phyloP scores from a whole-genome alignment of 2,888 invertebrate species.

The Malachius bipustulatus region DNA sequence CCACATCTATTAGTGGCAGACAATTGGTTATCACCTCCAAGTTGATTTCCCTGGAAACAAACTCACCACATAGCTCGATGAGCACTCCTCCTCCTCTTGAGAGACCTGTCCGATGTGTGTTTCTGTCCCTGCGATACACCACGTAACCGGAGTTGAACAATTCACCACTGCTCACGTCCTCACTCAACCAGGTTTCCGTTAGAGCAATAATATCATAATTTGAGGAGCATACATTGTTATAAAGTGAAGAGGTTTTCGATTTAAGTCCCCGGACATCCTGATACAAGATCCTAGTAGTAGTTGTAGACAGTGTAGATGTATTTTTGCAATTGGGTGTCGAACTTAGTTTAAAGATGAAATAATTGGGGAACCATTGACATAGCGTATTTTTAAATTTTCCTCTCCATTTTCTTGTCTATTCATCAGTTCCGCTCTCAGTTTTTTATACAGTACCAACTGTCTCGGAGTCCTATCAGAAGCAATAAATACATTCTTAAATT shows the following conservation, averaged over 20 bases:
- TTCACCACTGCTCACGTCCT: not conserved
- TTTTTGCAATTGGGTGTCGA: conserved; percentile 4
- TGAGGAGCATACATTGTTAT: not conserved
- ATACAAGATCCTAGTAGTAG: no score
- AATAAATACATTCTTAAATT: no score
- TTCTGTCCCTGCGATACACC: conserved; percentile 6
- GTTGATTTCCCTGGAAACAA: not conserved
- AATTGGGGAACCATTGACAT: no score
- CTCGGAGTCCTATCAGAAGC: no score
- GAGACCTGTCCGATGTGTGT: not conserved
- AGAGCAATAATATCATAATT: conserved; percentile 4
- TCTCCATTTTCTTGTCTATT: no score
- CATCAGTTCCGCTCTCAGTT: no score
- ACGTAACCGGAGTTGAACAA: not conserved
- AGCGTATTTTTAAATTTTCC: no score
- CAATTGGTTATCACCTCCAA: not conserved
- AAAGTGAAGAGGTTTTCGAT: not conserved
- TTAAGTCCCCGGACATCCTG: not conserved
- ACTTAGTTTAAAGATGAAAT: conserved; percentile 8
- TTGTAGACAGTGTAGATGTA: not conserved
- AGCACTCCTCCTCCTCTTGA: conserved; percentile 4
- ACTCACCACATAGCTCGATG: not conserved
- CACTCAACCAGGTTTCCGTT: no score
- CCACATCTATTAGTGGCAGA: not conserved
- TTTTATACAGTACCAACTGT: no score